Conservation (phyloP, 2,888 invertebrate species). For the Apamea sordens region DNA sequence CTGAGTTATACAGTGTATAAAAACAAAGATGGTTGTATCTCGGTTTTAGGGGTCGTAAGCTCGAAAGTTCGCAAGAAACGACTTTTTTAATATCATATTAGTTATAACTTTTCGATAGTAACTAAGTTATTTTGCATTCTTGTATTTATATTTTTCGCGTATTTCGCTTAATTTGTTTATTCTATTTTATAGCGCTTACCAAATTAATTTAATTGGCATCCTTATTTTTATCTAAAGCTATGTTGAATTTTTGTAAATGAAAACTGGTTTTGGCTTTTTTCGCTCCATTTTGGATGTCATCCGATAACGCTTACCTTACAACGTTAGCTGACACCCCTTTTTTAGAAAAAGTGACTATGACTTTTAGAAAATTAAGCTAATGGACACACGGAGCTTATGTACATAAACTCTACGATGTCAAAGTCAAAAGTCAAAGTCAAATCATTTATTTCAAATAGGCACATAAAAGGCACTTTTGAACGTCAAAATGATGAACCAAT, state of each 20-base stretch:
- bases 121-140: not conserved
- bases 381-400: not conserved
- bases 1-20: not conserved
- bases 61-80: too few species aligned
- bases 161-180: not conserved
- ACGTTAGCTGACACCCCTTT: not conserved
- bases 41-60: too few species aligned
- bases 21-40: not conserved
- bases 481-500: too few species aligned
- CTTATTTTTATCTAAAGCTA: not conserved
- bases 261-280: not conserved
- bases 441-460: too few species aligned
- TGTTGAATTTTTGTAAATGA: not conserved
- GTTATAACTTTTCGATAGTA: not conserved
- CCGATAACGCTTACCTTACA: not conserved
- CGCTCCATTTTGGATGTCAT: not conserved
- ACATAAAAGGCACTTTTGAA: too few species aligned
- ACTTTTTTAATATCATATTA: not conserved
- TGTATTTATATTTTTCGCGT: not conserved
- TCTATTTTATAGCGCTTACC: not conserved
- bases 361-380: not conserved
- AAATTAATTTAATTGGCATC: not conserved
- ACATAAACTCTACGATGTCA: not conserved
- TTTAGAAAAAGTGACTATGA: not conserved
- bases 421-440: too few species aligned